Base-by-base conservation (phyloP, 2,113 vertebrate genomes). In the Arothron firmamentum region DNA sequence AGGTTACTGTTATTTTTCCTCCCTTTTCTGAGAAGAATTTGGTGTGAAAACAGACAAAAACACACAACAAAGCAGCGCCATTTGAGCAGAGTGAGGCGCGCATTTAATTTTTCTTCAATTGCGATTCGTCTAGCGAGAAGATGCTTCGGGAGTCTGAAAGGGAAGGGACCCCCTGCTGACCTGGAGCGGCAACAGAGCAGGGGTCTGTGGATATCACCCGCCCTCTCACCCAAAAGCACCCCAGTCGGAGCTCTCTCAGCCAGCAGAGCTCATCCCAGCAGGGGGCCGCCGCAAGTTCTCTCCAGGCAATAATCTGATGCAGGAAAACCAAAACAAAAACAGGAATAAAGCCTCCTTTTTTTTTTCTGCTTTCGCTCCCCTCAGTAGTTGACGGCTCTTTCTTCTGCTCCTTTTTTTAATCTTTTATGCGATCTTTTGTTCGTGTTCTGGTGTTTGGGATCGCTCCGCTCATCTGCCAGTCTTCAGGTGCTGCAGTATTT, bases 121-220 rank as follows among this genome's bases (percentile, higher is more conserved):
- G 74, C 58, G 63, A 74, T 85, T 89, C 78, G 84, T 63, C 66
- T 47, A 60, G 52, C 79, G 78, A 74, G 31, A 62, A 63, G 65
- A 56, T 18, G 78, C 59, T 65, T 52, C 51, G 77, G 59, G 65
- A 21, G 49, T 13, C n/a, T 49, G 34, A 38, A 59, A 54, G 56
- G 54, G 63, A 67, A n/a, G 34, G 34, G 59, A 59, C 54, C 77
- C 71, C 67, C 81, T 65, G 50, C 73, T 65, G 60, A 80, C 86
- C 86, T 56, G 73, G 77, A 85, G 89, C 80, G 70, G 47, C 78
- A 81, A 59, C 81, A 67, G 74, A 72, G 68, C 86, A 88, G 86
- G 82, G 88, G 81, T 89, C 79, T 78, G 62, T 23, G 58, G 65
- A 66, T 69, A 78, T 74, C 80, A 77, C 18, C 59, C 62, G 16